A percentile compares a stretch with the other conserved stretches of the same genome.
phyloP scores from a whole-genome alignment of 2,113 vertebrate genomes.

The Aramus guarauna region DNA sequence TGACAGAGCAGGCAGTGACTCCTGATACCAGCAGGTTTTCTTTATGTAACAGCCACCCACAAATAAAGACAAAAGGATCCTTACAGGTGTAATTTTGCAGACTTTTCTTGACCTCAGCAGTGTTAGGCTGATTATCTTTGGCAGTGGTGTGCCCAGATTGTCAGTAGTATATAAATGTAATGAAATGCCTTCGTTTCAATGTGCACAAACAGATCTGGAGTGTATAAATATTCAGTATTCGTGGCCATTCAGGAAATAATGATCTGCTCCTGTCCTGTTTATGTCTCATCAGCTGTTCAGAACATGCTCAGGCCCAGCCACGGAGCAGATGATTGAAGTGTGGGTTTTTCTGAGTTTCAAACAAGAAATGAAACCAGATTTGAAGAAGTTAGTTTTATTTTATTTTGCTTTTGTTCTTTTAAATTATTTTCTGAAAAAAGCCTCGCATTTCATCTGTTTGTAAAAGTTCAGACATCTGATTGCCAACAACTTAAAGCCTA shows the following conservation, averaged over 20 bases:
- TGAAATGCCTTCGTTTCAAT: not conserved
- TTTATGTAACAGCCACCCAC: not conserved
- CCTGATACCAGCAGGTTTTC: not conserved
- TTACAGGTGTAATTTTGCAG: not conserved
- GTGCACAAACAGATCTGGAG: not conserved
- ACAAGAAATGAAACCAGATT: not conserved
- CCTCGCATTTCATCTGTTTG: not conserved
- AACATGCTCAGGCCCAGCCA: not conserved
- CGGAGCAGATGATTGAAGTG: not conserved
- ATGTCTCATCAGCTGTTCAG: not conserved
- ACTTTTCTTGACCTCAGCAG: not conserved
- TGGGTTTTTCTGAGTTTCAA: not conserved
- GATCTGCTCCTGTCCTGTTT: not conserved
- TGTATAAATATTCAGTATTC: not conserved
- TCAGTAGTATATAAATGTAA: not conserved
- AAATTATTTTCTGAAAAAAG: not conserved
- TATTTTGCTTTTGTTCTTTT: not conserved
- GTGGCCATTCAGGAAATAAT: not conserved
- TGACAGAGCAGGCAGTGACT: not conserved
- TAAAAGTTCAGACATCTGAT: not conserved
- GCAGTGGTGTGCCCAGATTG: too few relatives aligned
- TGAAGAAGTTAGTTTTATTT: not conserved
- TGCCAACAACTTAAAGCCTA: not conserved
- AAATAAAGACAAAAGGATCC: not conserved
- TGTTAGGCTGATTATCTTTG: not conserved